These are phyloP conservation scores for Ganaspis brasiliensis DNA, from an alignment of 2,888 invertebrate genomes.

Conservation along the genomic window DNA sequence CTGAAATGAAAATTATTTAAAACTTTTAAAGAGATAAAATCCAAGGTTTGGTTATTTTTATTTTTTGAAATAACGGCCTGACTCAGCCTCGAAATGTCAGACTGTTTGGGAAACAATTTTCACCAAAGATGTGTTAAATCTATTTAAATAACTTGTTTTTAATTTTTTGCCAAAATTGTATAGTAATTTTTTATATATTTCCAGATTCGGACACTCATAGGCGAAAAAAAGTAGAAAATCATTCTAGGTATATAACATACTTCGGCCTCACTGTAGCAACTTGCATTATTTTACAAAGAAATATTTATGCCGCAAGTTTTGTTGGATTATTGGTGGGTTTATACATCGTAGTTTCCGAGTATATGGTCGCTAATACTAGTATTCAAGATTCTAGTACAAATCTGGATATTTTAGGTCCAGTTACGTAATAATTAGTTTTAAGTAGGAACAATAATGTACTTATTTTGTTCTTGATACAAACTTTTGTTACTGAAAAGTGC, in stretches of 20 bases:
- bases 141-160: no score
- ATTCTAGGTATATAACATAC: conserved; percentile 91
- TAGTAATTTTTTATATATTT: conserved; percentile 51
- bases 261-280: conserved; percentile 92
- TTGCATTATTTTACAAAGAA: conserved; percentile 92
- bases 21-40: no score
- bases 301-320: conserved; percentile 87
- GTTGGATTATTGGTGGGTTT: conserved; percentile 90
- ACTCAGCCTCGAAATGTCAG: neutral
- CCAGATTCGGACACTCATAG: conserved; percentile 71
- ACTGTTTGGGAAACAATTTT: no score
- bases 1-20: no score
- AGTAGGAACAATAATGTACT: neutral
- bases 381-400: conserved; percentile 73
- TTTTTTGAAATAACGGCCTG: neutral
- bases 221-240: conserved; percentile 83
- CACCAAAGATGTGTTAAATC: no score
- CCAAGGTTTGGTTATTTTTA: no score
- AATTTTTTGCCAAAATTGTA: no score
- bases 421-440: conserved; percentile 34
- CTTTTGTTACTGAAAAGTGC: neutral
- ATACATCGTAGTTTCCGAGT: conserved; percentile 93
- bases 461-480: neutral
- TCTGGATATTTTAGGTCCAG: conserved; percentile 67
- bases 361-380: conserved; percentile 82